Conservation (phyloP, 2,113 vertebrate species). For the Anhinga rufa region DNA sequence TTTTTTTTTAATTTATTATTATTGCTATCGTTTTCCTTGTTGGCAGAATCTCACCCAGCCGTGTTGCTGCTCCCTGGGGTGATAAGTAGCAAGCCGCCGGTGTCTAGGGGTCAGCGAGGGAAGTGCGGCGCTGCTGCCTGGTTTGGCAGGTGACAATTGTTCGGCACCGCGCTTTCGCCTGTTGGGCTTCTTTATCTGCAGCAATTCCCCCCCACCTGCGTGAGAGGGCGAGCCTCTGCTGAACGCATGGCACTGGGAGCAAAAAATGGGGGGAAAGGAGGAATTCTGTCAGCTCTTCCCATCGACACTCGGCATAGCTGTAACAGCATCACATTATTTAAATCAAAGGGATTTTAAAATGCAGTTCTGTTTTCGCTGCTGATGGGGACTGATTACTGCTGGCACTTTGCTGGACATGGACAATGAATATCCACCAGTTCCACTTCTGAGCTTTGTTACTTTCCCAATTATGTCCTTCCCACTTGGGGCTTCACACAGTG, state of each 20-base stretch:
- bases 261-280: background rate
- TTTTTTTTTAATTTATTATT: background rate
- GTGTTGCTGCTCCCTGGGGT: background rate
- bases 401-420: background rate
- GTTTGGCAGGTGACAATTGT: background rate
- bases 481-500: background rate
- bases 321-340: background rate
- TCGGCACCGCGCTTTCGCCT: background rate
- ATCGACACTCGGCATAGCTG: background rate
- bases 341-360: background rate
- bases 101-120: background rate
- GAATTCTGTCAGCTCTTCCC: background rate
- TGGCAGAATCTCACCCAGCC: background rate
- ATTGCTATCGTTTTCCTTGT: background rate
- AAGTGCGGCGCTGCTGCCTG: background rate
- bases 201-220: background rate
- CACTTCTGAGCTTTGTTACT: background rate
- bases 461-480: background rate
- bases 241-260: rapidly evolving
- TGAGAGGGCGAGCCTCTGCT: background rate
- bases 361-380: background rate
- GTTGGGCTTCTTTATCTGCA: background rate
- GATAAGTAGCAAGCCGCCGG: background rate
- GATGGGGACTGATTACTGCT: background rate
- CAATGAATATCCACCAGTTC: background rate